A percentile compares a stretch with the other conserved stretches of the same genome.
phyloP scores from a whole-genome alignment of 2,888 invertebrate genomes.

The Tachina grossa region DNA sequence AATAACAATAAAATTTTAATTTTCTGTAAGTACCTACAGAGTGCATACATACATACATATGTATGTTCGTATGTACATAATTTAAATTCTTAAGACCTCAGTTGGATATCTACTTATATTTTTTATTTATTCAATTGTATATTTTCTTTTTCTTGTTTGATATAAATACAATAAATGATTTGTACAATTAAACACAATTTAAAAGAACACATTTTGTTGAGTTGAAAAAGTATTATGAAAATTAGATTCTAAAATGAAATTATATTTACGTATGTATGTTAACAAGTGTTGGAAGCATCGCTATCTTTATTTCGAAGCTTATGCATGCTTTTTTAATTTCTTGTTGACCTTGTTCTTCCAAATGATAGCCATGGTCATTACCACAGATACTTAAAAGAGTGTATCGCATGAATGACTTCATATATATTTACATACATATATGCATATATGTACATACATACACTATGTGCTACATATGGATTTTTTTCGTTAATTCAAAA shows the following conservation, averaged over 20 bases:
- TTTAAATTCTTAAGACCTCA: too few species aligned
- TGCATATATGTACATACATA: too few species aligned
- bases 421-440: too few species aligned
- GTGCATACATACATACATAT: neutral
- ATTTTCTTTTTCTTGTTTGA: neutral
- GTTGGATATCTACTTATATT: neutral
- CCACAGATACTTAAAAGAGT: conserved; percentile 28
- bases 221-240: conserved; percentile 16
- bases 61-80: neutral
- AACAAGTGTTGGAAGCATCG: conserved; percentile 6
- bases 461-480: too few species aligned
- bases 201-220: conserved; percentile 24
- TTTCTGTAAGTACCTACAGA: neutral
- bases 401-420: neutral
- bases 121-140: conserved; percentile 4
- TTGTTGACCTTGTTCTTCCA: conserved; percentile 62
- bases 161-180: conserved; percentile 1
- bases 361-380: conserved; percentile 30
- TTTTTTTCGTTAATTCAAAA: too few species aligned
- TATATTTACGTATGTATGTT: conserved; percentile 21
- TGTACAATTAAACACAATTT: conserved; percentile 11
- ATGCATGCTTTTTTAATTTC: conserved; percentile 51
- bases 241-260: conserved; percentile 14
- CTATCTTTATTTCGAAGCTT: conserved; percentile 34
- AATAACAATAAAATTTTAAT: neutral